Evolutionary conservation across 2,113 vertebrate species (phyloP).

Genomic region (Zapus hudsonius): DNA sequence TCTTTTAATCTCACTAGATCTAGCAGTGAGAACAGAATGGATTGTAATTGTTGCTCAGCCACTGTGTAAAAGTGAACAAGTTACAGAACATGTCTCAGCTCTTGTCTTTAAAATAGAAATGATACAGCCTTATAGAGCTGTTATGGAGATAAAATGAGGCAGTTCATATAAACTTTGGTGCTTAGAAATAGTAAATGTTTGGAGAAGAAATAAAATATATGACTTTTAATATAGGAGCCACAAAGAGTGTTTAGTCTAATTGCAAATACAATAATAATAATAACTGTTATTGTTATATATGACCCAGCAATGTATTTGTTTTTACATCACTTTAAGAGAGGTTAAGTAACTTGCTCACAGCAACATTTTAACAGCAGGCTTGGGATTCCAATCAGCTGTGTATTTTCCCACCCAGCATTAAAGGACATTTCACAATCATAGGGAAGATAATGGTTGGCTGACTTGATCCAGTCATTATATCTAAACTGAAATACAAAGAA

Average conservation of each 20-base stretch:
- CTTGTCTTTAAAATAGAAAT: constrained; percentile 55
- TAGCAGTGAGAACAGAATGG: constrained; percentile 15
- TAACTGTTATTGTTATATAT: constrained; percentile 23
- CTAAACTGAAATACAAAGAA: constrained; percentile 38
- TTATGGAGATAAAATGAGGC: constrained; percentile 45
- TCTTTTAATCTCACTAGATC: constrained; percentile 33
- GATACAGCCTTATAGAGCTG: constrained; percentile 33
- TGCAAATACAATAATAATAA: background rate
- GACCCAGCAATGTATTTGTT: constrained; percentile 6
- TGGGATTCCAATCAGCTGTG: constrained; percentile 6
- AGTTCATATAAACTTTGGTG: constrained; percentile 13
- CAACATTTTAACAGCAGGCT: background rate
- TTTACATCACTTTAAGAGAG: constrained; percentile 37
- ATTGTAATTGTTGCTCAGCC: background rate
- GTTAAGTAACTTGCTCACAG: background rate
- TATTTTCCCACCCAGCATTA: background rate
- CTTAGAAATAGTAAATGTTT: constrained; percentile 46
- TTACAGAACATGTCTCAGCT: constrained; percentile 43
- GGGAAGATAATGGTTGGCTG: background rate
- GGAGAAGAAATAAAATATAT: constrained; percentile 25
- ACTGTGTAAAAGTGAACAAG: background rate
- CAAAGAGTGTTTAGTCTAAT: constrained; percentile 47
- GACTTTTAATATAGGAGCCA: constrained; percentile 33
- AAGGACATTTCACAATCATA: constrained; percentile 7
- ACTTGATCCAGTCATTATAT: constrained; percentile 6